Percentiles rank a stretch among this genome's conserved stretches.
These are phyloP conservation scores for Synergus umbraculus DNA, from an alignment of 2,888 invertebrate genomes.

Conservation along the genomic window DNA sequence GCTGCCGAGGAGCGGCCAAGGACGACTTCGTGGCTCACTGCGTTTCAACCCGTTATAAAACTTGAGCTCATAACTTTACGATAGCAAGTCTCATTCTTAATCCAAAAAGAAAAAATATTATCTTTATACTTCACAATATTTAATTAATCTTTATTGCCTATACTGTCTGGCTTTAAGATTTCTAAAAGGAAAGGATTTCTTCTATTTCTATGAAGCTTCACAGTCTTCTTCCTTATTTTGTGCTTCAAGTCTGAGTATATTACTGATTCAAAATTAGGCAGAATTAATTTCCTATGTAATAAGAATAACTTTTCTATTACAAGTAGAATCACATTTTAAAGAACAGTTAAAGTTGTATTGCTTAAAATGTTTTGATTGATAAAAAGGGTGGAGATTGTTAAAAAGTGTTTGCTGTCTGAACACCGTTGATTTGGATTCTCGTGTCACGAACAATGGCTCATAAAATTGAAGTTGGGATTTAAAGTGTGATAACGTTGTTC, in stretches of 20 bases:
- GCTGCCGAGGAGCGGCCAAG: conserved; percentile 67
- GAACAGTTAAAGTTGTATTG: neutral
- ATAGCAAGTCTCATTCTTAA: conserved; percentile 31
- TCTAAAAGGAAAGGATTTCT: too few relatives aligned
- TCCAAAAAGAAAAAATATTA: neutral
- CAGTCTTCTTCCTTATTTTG: too few relatives aligned
- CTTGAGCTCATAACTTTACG: conserved; percentile 55
- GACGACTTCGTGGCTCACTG: conserved; percentile 64
- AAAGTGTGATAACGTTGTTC: conserved; percentile 25
- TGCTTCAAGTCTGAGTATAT: too few relatives aligned
- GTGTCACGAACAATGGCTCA: conserved; percentile 38
- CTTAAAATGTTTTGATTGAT: neutral
- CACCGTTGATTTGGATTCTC: conserved; percentile 32
- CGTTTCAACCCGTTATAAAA: conserved; percentile 59
- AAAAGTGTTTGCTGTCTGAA: conserved; percentile 19
- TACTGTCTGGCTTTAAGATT: too few relatives aligned
- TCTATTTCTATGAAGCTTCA: too few relatives aligned
- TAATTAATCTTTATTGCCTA: neutral
- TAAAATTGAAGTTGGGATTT: conserved; percentile 27
- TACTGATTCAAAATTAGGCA: neutral
- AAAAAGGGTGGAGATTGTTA: neutral
- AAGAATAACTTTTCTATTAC: too few relatives aligned
- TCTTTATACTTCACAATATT: neutral
- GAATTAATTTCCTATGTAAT: neutral
- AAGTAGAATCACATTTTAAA: too few relatives aligned